Percentiles rank a stretch among this genome's conserved stretches.
Conservation (phyloP, 2,113 vertebrate genomes). For the Gymnarchus niloticus region DNA sequence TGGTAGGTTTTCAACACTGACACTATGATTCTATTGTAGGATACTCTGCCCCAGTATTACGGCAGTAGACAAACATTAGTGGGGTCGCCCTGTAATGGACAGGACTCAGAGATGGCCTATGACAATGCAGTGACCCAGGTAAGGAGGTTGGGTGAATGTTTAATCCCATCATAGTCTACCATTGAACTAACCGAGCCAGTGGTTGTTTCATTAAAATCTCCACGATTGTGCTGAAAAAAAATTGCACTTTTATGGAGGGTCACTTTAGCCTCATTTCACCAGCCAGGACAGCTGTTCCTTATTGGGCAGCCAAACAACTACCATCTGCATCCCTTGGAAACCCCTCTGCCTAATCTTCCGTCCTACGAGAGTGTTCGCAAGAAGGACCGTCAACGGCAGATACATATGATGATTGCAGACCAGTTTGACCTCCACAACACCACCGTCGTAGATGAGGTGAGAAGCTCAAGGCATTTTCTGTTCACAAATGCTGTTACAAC, state of each 20-base stretch:
- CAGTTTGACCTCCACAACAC: constrained; percentile 71
- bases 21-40: constrained; percentile 46
- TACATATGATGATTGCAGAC: constrained; percentile 72
- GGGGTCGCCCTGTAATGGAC: constrained; percentile 49
- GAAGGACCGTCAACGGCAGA: constrained; percentile 73
- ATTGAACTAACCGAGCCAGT: background rate
- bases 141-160: constrained; percentile 21
- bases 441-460: constrained; percentile 64
- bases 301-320: constrained; percentile 65
- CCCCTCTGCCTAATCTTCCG: constrained; percentile 59
- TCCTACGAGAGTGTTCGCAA: constrained; percentile 72
- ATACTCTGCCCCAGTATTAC: constrained; percentile 61
- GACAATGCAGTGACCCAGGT: constrained; percentile 49
- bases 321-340: constrained; percentile 49
- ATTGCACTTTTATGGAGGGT: constrained; percentile 8
- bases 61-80: constrained; percentile 70
- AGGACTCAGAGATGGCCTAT: constrained; percentile 33
- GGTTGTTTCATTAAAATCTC: background rate
- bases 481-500: background rate
- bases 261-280: constrained; percentile 30
- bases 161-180: background rate
- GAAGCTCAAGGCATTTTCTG: background rate
- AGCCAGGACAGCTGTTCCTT: constrained; percentile 65
- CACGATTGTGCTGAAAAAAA: background rate
- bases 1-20: background rate